A percentile compares a stretch with the other conserved stretches of the same genome.
Evolutionary conservation across 2,888 invertebrate species (phyloP).

Genomic region (Phyllotreta striolata): DNA sequence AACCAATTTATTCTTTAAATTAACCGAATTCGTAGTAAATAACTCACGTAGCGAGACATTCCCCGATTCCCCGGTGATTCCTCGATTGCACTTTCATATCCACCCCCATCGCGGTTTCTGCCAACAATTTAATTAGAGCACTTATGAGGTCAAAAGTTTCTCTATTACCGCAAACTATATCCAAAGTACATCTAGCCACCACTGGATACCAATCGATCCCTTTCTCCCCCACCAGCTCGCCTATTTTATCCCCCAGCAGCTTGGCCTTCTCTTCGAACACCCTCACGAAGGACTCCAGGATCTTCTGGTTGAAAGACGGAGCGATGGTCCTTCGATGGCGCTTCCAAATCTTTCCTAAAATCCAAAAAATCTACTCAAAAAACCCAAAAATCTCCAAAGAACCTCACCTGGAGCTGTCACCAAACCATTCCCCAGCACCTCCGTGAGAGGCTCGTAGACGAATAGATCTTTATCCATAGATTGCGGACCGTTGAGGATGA

Average conservation of each 20-base stretch:
- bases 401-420: slow-evolving; percentile 23
- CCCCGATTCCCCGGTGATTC: slow-evolving; percentile 17
- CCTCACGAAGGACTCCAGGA: slow-evolving; percentile 68
- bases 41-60: slow-evolving; percentile 34
- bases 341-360: slow-evolving; percentile 67
- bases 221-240: slow-evolving; percentile 54
- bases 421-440: slow-evolving; percentile 19
- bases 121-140: slow-evolving; percentile 5
- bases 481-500: slow-evolving; percentile 22
- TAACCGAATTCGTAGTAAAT: no score
- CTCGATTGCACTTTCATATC: slow-evolving; percentile 36
- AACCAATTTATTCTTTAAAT: no score
- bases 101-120: slow-evolving; percentile 40
- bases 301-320: slow-evolving; percentile 71
- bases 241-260: slow-evolving; percentile 62
- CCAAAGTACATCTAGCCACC: slow-evolving; percentile 67
- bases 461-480: slow-evolving; percentile 19
- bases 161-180: slow-evolving; percentile 69
- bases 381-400: background rate
- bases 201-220: slow-evolving; percentile 65
- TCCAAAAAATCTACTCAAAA: background rate
- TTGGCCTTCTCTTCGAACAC: slow-evolving; percentile 69
- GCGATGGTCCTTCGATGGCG: slow-evolving; percentile 67
- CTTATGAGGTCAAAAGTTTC: background rate
- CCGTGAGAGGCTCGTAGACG: slow-evolving; percentile 9